Evolutionary conservation across 2,113 vertebrate genomes (phyloP).

Genomic region (Pelecanoides urinatrix): DNA sequence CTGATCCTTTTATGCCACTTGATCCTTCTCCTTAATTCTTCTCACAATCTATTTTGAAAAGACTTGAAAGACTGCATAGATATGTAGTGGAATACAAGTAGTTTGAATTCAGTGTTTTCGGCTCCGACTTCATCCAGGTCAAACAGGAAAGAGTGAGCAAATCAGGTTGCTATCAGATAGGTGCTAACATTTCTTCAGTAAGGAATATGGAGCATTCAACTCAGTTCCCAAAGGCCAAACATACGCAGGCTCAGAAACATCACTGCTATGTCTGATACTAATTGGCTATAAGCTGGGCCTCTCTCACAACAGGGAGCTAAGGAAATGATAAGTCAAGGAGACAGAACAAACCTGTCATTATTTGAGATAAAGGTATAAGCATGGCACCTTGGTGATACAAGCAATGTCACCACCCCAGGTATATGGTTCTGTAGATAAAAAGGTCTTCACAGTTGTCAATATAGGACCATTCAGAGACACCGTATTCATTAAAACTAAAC

Average conservation of each 20-base stretch:
- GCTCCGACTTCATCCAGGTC: not conserved
- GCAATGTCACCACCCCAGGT: not conserved
- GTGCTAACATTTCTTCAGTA: not conserved
- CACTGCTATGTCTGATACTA: not conserved
- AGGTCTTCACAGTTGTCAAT: not conserved
- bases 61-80: not conserved
- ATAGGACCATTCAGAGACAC: not conserved
- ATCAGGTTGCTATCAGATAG: not conserved
- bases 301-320: not conserved
- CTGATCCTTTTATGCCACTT: not conserved
- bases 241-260: not conserved
- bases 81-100: not conserved
- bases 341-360: constrained; percentile 10
- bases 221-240: not conserved
- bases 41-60: not conserved
- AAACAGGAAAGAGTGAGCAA: not conserved
- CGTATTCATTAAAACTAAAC: constrained; percentile 28
- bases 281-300: constrained; percentile 1
- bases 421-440: not conserved
- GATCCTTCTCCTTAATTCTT: not conserved
- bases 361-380: not conserved
- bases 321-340: not conserved
- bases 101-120: not conserved
- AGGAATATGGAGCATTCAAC: not conserved
- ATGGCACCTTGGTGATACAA: not conserved